phyloP scores from a whole-genome alignment of 1,140 invertebrate genomes.

The Hormaphis cornu region DNA sequence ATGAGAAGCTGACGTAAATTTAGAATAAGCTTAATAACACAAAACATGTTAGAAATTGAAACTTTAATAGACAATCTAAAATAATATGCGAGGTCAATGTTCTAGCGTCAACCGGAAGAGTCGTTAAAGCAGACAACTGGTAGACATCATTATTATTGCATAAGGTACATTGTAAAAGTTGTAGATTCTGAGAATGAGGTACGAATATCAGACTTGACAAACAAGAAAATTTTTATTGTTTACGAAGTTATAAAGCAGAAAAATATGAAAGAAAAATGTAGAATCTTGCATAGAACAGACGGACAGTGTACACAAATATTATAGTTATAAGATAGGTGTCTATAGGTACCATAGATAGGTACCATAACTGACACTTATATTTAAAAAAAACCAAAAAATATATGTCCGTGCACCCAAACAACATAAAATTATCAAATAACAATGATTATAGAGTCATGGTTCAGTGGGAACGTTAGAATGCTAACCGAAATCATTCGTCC shows the following conservation, averaged over 20 bases:
- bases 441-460: constrained; percentile 17
- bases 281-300: too few relatives aligned
- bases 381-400: neutral
- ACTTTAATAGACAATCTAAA: neutral
- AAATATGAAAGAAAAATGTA: too few relatives aligned
- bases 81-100: constrained; percentile 12
- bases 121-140: neutral
- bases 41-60: neutral
- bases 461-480: constrained; percentile 2
- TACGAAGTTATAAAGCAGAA: neutral
- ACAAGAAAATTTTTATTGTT: neutral
- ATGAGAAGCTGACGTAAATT: too few relatives aligned
- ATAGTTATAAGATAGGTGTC: too few relatives aligned
- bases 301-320: too few relatives aligned
- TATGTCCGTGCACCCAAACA: neutral
- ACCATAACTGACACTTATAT: neutral
- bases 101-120: neutral
- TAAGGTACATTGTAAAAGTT: neutral
- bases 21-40: too few relatives aligned
- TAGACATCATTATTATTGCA: constrained; percentile 11
- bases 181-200: neutral
- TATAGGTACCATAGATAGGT: too few relatives aligned
- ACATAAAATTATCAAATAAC: neutral
- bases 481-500: constrained; percentile 3
- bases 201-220: neutral